These are phyloP conservation scores for Sceloporus tristichus DNA, from an alignment of 2,113 vertebrate species.

Conservation along the genomic window DNA sequence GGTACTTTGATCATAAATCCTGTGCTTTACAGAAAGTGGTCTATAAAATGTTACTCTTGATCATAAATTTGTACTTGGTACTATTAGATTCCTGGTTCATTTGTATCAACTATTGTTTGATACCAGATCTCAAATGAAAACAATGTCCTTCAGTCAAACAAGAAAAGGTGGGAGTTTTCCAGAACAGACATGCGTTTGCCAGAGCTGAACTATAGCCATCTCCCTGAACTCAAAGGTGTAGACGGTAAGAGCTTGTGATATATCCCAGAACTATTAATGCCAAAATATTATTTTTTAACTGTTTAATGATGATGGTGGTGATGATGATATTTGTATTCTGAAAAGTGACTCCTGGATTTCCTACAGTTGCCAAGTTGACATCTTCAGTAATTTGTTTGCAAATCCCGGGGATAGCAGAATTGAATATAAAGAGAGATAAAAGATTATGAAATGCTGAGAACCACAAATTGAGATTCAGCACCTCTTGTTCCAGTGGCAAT, in stretches of 20 bases:
- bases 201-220: slow-evolving; percentile 74
- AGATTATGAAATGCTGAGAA: no score
- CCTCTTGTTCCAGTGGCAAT: no score
- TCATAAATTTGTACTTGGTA: fast-evolving
- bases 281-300: neutral
- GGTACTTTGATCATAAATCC: neutral
- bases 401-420: no score
- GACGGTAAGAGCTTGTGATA: slow-evolving; percentile 67
- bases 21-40: neutral
- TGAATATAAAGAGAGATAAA: no score
- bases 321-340: no score
- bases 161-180: slow-evolving; percentile 75
- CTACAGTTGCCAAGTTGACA: no score
- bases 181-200: slow-evolving; percentile 77
- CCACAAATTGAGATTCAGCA: no score
- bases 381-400: no score
- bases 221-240: slow-evolving; percentile 77
- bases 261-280: neutral
- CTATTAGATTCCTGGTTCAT: slow-evolving; percentile 29
- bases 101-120: slow-evolving; percentile 39
- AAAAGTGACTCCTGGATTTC: no score
- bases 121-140: slow-evolving; percentile 78
- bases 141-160: slow-evolving; percentile 68
- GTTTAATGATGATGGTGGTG: no score
- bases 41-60: neutral